phyloP scores from a whole-genome alignment of 2,797 vertebrate species.

The Thripadectes ignobilis region DNA sequence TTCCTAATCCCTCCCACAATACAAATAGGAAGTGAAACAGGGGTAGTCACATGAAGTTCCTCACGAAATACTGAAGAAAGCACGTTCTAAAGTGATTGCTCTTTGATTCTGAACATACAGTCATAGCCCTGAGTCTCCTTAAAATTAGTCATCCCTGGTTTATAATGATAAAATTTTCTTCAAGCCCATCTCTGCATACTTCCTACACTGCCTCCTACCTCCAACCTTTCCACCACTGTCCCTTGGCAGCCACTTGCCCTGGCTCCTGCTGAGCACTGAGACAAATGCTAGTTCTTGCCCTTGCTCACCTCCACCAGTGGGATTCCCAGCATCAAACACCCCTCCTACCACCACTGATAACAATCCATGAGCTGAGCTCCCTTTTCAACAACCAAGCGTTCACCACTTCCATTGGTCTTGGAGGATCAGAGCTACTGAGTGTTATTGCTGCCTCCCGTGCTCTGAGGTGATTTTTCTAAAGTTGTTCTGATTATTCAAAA shows the following conservation, averaged over 20 bases:
- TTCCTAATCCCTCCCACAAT: not conserved
- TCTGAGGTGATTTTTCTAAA: slow-evolving; percentile 18
- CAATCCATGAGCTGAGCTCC: not conserved
- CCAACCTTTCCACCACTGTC: not conserved
- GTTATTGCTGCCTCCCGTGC: not conserved
- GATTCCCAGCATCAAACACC: not conserved
- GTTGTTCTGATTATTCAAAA: slow-evolving; percentile 13
- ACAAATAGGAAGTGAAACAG: not conserved
- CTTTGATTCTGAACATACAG: not conserved
- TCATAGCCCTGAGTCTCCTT: not conserved
- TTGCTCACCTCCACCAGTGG: not conserved
- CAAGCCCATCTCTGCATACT: not conserved
- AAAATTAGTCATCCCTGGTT: not conserved
- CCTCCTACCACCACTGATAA: not conserved
- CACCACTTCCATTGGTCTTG: not conserved
- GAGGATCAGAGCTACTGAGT: not conserved
- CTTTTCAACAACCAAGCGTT: not conserved
- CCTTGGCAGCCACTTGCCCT: not conserved
- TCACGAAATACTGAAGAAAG: not conserved
- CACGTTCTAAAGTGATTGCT: not conserved
- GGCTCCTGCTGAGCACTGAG: not conserved
- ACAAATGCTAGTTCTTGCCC: not conserved
- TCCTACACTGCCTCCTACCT: not conserved
- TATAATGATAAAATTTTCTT: not conserved
- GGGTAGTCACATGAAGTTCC: not conserved